Conservation (phyloP, 1,140 invertebrate genomes). For the Drosophila sp. region DNA sequence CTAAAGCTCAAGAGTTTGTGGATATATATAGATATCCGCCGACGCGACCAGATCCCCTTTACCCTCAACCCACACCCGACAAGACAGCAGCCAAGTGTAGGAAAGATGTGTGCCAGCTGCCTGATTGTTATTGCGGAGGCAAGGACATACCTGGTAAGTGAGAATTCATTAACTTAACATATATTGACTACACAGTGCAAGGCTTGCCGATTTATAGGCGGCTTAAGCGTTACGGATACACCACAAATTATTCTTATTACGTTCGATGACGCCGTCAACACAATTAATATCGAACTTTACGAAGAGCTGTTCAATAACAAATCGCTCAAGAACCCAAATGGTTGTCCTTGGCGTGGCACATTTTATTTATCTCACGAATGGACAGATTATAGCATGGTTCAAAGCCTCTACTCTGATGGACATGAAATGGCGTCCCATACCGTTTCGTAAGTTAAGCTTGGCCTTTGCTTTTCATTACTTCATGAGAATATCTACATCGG, state of each 20-base stretch:
- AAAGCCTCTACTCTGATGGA: conserved; percentile 95
- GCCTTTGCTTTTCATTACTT: conserved; percentile 10
- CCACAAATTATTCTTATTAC: conserved; percentile 96
- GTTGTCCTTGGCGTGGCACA: conserved; percentile 96
- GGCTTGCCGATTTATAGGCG: conserved; percentile 84
- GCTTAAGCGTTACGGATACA: conserved; percentile 89
- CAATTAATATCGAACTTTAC: conserved; percentile 95
- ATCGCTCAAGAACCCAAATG: conserved; percentile 94
- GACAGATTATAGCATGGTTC: conserved; percentile 98
- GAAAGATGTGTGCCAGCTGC: conserved; percentile 93
- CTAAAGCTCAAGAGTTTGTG: conserved; percentile 89
- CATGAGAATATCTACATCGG: not conserved
- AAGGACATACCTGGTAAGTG: conserved; percentile 93
- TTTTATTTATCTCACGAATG: conserved; percentile 99
- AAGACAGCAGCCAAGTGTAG: conserved; percentile 95
- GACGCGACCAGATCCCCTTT: conserved; percentile 88
- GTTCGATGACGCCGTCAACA: conserved; percentile 96
- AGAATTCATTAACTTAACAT: not conserved
- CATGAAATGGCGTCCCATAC: conserved; percentile 98
- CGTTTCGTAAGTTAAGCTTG: conserved; percentile 92
- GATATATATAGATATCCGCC: conserved; percentile 92
- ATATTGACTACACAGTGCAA: conserved; percentile 4
- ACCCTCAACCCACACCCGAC: conserved; percentile 92
- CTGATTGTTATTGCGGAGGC: conserved; percentile 95
- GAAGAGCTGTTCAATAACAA: conserved; percentile 91